phyloP scores from a whole-genome alignment of 2,113 vertebrate genomes.

The Strix uralensis region DNA sequence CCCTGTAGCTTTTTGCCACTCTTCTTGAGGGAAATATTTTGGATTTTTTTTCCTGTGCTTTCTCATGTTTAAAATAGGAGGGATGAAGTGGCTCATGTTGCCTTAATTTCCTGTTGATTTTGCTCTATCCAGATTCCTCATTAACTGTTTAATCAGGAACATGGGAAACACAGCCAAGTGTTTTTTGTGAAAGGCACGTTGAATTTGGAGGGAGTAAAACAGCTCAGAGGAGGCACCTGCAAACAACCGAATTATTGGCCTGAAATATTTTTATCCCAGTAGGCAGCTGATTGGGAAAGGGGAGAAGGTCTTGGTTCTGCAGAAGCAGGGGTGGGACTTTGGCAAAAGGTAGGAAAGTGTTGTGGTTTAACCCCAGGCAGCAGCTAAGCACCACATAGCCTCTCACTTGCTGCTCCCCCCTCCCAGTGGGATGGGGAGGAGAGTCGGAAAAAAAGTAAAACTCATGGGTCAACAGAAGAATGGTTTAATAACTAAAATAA shows the following conservation, averaged over 20 bases:
- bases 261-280: background rate
- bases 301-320: background rate
- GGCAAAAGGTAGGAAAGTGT: background rate
- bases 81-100: background rate
- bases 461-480: too few species aligned
- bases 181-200: background rate
- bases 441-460: too few species aligned
- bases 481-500: too few species aligned
- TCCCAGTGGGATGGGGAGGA: too few species aligned
- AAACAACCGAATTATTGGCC: background rate
- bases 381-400: too few species aligned
- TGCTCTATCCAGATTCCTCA: background rate
- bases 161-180: background rate
- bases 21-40: background rate
- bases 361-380: too few species aligned
- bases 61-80: background rate
- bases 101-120: background rate
- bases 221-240: slow-evolving; percentile 1
- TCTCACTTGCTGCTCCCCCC: too few species aligned
- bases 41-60: background rate
- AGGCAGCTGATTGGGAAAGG: background rate
- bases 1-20: background rate
- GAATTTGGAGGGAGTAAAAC: background rate
- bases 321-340: background rate
- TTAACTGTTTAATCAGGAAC: slow-evolving; percentile 16